phyloP scores from a whole-genome alignment of 2,113 vertebrate genomes.

The Oryzias melastigma region DNA sequence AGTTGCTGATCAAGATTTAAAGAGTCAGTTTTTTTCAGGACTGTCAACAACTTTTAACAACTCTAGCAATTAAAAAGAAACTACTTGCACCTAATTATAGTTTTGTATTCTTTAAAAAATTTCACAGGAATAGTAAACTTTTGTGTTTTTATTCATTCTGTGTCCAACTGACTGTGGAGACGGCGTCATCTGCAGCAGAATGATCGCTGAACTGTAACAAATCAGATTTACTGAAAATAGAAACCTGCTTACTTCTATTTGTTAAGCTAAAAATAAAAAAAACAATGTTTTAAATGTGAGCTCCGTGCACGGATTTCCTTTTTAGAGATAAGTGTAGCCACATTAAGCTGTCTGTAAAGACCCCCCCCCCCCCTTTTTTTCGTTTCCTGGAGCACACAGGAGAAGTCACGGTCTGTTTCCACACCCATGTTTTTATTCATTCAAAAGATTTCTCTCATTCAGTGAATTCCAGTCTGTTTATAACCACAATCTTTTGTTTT shows the following conservation, averaged over 20 bases:
- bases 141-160: background rate
- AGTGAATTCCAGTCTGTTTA: constrained; percentile 54
- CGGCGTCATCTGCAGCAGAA: background rate
- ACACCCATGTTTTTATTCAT: constrained; percentile 35
- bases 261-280: background rate
- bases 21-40: no score
- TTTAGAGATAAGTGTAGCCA: background rate
- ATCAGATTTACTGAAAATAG: background rate
- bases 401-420: constrained; percentile 35
- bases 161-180: background rate
- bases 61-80: no score
- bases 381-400: constrained; percentile 18
- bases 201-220: background rate
- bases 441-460: constrained; percentile 31
- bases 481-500: constrained; percentile 56
- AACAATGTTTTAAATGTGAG: background rate
- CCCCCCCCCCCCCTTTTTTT: constrained; percentile 16
- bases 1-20: no score
- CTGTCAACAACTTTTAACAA: no score
- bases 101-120: no score
- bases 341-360: constrained; percentile 21
- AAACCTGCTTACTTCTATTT: no score
- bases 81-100: no score
- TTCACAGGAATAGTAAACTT: no score
- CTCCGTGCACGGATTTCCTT: background rate